Conservation (phyloP, 92 coral and sea anemone species). For the Palythoa grandis region DNA sequence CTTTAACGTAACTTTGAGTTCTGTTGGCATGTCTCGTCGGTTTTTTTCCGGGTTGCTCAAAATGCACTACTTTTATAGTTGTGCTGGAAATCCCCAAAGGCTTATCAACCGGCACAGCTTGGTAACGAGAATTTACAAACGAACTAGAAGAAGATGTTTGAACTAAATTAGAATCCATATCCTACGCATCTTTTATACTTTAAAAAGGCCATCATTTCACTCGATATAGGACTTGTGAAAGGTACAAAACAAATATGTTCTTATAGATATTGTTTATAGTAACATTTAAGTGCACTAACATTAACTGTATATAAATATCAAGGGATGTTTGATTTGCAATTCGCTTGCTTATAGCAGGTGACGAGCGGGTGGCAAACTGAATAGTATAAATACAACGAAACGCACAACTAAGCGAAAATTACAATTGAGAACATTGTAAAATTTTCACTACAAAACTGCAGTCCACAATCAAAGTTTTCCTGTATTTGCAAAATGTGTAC, state of each 20-base stretch:
- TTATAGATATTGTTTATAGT: background rate
- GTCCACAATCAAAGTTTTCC: too few species aligned
- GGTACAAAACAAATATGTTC: background rate
- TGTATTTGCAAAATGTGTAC: too few species aligned
- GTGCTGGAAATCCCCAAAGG: background rate
- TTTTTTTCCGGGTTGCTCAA: background rate
- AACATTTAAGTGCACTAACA: background rate
- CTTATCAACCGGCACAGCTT: background rate
- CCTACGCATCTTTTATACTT: background rate
- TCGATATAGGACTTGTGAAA: background rate
- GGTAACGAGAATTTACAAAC: background rate
- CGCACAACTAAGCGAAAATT: background rate
- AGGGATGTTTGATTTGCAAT: background rate
- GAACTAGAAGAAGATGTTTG: constrained; percentile 21
- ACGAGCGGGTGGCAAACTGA: constrained; percentile 1
- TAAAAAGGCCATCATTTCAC: background rate
- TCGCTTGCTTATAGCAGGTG: background rate
- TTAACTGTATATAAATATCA: background rate
- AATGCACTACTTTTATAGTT: background rate
- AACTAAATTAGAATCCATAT: constrained; percentile 4
- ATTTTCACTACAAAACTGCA: background rate
- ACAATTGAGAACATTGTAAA: background rate
- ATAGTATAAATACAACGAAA: background rate
- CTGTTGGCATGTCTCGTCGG: background rate
- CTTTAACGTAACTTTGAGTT: constrained; percentile 19